Percentiles rank a stretch among this genome's conserved stretches.
Conservation (phyloP, 2,113 vertebrate species). For the Paradisaea rubra region DNA sequence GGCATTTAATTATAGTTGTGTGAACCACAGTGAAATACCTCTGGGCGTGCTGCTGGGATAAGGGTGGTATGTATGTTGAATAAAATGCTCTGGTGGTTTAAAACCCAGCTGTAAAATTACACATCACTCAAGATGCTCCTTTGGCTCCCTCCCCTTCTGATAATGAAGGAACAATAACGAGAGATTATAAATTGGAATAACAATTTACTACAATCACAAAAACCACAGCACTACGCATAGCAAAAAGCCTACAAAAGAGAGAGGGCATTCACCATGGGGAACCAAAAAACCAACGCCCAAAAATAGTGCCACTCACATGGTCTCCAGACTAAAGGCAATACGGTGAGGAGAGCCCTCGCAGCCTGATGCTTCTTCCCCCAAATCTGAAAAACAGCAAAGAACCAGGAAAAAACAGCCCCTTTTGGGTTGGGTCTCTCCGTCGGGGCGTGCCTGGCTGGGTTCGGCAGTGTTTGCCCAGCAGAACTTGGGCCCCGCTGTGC, state of each 20-base stretch:
- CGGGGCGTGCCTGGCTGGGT: not conserved
- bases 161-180: not conserved
- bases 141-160: not conserved
- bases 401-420: not conserved
- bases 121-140: not conserved
- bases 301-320: not conserved
- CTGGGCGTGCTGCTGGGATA: not conserved
- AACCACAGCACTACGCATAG: not conserved
- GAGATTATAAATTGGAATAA: not conserved
- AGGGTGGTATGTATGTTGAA: not conserved
- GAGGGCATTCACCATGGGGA: not conserved
- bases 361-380: not conserved
- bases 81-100: not conserved
- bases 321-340: not conserved
- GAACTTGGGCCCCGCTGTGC: rapidly evolving
- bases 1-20: not conserved
- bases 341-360: rapidly evolving
- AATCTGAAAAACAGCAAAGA: not conserved
- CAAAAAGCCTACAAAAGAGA: not conserved
- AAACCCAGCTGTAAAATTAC: not conserved
- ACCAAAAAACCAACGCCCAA: not conserved
- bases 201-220: not conserved
- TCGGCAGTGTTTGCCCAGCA: not conserved
- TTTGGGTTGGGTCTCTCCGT: rapidly evolving
- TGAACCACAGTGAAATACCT: not conserved